Evolutionary conservation across 2,888 invertebrate species (phyloP), one percentile per base, ranked within the genome.

Genomic region (Cataglyphis cursor): DNA sequence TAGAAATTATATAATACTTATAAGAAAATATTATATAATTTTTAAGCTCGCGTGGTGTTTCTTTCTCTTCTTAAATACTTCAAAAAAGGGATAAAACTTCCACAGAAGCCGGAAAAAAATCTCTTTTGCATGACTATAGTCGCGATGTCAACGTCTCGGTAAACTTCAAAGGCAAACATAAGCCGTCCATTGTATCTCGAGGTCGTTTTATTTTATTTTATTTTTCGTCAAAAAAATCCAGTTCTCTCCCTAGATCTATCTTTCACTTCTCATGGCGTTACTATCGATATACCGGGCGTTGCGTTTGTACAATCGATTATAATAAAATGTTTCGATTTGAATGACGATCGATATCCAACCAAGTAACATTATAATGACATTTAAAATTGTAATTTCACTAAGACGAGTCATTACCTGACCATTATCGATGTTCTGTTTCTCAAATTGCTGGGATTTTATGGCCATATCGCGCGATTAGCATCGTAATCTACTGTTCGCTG

Each of bases 41-140:
- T 38, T 66, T 35, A 35, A 54, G 65, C 35, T 54, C 41, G 31
- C 1, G 24, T 28, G 24, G 24, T 28, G 24, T 10, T 70, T 70
- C 54, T 62, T 21, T 74, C 41, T 76, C 59, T 61, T 74, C 24
- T 41, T 48, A 59, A 70, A 76, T 61, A 35, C 12, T 18, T 51
- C 62, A 44, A 35, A 44, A 6, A 28, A 21, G 5, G 8, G 35
- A 38, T 18, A 38, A 28, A 24, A 18, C 15, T 21, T 35, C 35
- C 24, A 48, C n/a, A 24, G 35, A 10, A 54, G 21, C 44, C 41
- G 6, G 57, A 2, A 44, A 64, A 51, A 73, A 15, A 70, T 31
- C 51, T 89, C 89, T 90, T 89, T 89, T 89, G 62, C 89, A 90
- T 90, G 66, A 85, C 89, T 90, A 90, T 88, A 78, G 76, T 82